These are phyloP conservation scores for Troides oblongomaculatus DNA, from an alignment of 2,888 invertebrate genomes.

Conservation along the genomic window DNA sequence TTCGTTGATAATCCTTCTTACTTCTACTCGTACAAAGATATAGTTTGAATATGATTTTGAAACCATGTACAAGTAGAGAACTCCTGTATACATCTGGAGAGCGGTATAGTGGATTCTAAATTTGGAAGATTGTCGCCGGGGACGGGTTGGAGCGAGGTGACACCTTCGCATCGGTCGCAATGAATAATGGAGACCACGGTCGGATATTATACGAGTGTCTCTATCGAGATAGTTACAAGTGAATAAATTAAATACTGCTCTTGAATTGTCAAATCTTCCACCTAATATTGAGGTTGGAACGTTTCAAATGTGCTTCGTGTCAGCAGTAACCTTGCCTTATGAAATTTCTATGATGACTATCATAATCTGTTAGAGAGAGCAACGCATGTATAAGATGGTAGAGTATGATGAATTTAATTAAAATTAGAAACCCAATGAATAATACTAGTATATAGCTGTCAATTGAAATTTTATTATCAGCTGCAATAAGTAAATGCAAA, in stretches of 20 bases:
- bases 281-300: conserved; percentile 1
- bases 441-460: background rate
- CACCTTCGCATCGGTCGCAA: conserved; percentile 42
- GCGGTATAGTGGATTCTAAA: conserved; percentile 27
- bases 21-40: background rate
- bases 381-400: background rate
- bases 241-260: conserved; percentile 14
- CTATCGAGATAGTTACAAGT: conserved; percentile 4
- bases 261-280: conserved; percentile 4
- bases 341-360: conserved; percentile 2
- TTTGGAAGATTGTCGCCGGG: conserved; percentile 30
- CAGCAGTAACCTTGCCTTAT: background rate
- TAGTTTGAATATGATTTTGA: background rate
- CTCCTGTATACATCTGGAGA: background rate
- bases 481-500: too few species aligned
- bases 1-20: background rate
- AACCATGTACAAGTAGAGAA: background rate
- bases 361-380: background rate
- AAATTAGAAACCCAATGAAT: background rate
- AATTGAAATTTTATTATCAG: too few species aligned
- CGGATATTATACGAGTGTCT: conserved; percentile 16
- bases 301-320: background rate
- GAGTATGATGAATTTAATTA: background rate
- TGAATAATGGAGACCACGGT: conserved; percentile 47
- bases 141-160: conserved; percentile 34